Evolutionary conservation across 1,140 invertebrate species (phyloP).

Genomic region (Megalopta genalis): DNA sequence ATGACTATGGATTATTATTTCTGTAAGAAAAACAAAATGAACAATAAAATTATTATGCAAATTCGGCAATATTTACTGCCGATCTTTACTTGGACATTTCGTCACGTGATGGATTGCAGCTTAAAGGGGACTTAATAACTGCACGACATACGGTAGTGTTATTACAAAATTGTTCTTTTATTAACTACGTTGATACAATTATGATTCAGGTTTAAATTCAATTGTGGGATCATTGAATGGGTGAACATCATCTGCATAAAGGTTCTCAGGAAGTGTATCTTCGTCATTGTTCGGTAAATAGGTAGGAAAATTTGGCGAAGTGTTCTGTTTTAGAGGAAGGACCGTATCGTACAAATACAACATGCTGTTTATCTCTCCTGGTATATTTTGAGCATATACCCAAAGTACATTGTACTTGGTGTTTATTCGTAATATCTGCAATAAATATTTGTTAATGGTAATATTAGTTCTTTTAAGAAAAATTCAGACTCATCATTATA

Average conservation of each 20-base stretch:
- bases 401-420: conserved; percentile 96
- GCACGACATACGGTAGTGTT: neutral
- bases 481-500: neutral
- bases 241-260: conserved; percentile 87
- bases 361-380: conserved; percentile 90
- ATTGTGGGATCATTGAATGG: conserved; percentile 86
- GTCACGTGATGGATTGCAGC: neutral
- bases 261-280: conserved; percentile 84
- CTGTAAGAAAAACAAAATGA: conserved; percentile 74
- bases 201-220: conserved; percentile 78
- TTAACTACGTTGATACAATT: conserved; percentile 39
- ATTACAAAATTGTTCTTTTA: conserved; percentile 30
- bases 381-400: conserved; percentile 89
- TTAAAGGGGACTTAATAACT: conserved; percentile 6
- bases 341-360: conserved; percentile 91
- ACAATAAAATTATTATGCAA: conserved; percentile 73
- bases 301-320: conserved; percentile 90
- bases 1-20: conserved; percentile 72
- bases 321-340: conserved; percentile 82
- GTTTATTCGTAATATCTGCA: conserved; percentile 93
- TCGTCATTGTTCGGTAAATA: conserved; percentile 82
- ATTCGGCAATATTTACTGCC: conserved; percentile 65
- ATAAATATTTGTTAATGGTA: conserved; percentile 45
- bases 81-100: conserved; percentile 36
- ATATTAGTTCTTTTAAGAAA: conserved; percentile 3